Base-by-base conservation (phyloP, 2,888 invertebrate species). In the Plusia festucae region DNA sequence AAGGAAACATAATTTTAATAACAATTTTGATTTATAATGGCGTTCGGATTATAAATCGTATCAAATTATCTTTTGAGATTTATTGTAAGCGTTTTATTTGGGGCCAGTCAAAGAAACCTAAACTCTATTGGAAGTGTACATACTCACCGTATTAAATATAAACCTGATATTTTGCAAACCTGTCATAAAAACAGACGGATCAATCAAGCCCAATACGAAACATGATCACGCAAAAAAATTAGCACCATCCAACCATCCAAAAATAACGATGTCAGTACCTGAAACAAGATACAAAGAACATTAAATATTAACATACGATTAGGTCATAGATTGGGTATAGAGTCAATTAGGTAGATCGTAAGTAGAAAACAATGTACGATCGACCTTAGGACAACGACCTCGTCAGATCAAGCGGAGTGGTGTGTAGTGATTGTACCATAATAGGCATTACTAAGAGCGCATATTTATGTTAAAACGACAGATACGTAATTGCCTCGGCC, bases 351-450 rank as follows among this genome's bases (percentile, higher is more conserved):
- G 32, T 53, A 65, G 22, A 58, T 55, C 15, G 59, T 69, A 54
- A 62, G 70, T 62, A 77, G 56, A 72, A 75, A 74, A 78, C 70
- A 81, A 70, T 67, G 57, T 56, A 64, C 16, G 53, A 7, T 34
- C 63, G 73, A 70, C 73, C 75, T 79, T 63, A 70, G 78, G 75
- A 30, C 68, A 64, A 54, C 53, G 81, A 72, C 81, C 79, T 74
- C 72, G 64, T 32, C 53, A 22, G 58, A 62, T 59, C 75, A 71
- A 58, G 62, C 62, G 8, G 69, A 72, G 54, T 60, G 60, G 51
- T 58, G 46, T 60, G 54, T 49, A 65, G 34, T 60, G 60, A 78
- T 70, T 65, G 60, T 66, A 49, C 46, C 16, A 18, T 49, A 20
- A 49, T 49, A 49, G 46, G 46, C 46, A 49, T 20, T 49, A 20